These are phyloP conservation scores for Aphrocallistes beatrix DNA, from an alignment of 37 sponge, comb jelly and placozoan species.

Conservation along the genomic window DNA sequence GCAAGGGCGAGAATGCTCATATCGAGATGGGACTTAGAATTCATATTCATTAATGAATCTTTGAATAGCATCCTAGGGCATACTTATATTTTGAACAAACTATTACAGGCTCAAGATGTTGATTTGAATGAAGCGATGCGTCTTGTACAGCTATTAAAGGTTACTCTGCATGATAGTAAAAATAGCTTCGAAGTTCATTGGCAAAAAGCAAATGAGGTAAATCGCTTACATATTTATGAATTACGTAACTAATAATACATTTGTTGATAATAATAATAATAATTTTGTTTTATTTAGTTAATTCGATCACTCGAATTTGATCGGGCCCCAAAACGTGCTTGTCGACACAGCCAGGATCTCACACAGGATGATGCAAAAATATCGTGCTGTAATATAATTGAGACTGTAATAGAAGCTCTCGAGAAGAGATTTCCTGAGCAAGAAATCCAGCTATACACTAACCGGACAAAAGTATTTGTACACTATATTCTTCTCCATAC, in stretches of 20 bases:
- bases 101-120: neutral
- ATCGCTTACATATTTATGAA: too few relatives aligned
- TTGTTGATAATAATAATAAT: too few relatives aligned
- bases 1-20: neutral
- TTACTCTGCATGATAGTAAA: neutral
- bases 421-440: neutral
- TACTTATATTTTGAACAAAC: neutral
- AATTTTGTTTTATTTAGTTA: neutral
- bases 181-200: neutral
- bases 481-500: too few relatives aligned
- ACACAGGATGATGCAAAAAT: neutral
- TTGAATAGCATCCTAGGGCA: neutral
- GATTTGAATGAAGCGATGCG: neutral
- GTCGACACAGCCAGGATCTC: neutral
- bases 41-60: neutral
- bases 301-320: neutral
- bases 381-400: neutral
- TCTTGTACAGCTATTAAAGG: neutral
- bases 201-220: neutral
- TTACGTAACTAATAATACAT: too few relatives aligned
- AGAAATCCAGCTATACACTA: neutral
- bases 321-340: neutral
- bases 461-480: too few relatives aligned
- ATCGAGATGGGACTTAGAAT: neutral
- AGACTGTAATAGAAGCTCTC: neutral